Conservation (phyloP, 2,888 invertebrate species). For the Slavum lentiscoides region DNA sequence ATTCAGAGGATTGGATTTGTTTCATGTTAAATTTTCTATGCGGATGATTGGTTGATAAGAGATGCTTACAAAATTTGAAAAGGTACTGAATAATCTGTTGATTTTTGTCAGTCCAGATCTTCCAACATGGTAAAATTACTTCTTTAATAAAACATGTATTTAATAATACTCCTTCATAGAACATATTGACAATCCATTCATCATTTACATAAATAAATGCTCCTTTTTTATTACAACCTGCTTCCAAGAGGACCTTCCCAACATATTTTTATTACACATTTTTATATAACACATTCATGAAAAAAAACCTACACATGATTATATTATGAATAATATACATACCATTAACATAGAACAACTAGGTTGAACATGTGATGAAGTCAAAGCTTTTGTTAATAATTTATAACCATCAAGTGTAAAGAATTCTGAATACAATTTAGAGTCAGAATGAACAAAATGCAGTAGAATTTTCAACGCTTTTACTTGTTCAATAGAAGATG, state of each 20-base stretch:
- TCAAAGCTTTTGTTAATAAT: constrained; percentile 53
- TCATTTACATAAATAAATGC: constrained; percentile 34
- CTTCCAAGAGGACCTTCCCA: constrained; percentile 39
- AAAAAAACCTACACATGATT: background rate
- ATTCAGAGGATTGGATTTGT: constrained; percentile 46
- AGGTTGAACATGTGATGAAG: constrained; percentile 42
- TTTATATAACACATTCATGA: too few species aligned
- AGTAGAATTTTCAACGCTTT: constrained; percentile 53
- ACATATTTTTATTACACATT: background rate
- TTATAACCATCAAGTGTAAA: constrained; percentile 54
- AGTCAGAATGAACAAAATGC: constrained; percentile 51
- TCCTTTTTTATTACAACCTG: constrained; percentile 49
- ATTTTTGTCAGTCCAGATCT: constrained; percentile 39
- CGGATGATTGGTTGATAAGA: constrained; percentile 40
- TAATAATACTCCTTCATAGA: constrained; percentile 48
- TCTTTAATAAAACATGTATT: constrained; percentile 47
- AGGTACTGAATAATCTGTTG: constrained; percentile 36
- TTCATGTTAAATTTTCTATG: constrained; percentile 46
- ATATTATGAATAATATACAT: constrained; percentile 5
- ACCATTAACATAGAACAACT: constrained; percentile 48
- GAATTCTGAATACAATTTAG: constrained; percentile 53
- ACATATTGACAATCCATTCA: constrained; percentile 47
- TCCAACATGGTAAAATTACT: constrained; percentile 48
- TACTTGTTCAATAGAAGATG: constrained; percentile 43
- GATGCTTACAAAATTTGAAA: constrained; percentile 50